phyloP scores from a whole-genome alignment of 2,888 invertebrate genomes.

The Ormyrus rosae region DNA sequence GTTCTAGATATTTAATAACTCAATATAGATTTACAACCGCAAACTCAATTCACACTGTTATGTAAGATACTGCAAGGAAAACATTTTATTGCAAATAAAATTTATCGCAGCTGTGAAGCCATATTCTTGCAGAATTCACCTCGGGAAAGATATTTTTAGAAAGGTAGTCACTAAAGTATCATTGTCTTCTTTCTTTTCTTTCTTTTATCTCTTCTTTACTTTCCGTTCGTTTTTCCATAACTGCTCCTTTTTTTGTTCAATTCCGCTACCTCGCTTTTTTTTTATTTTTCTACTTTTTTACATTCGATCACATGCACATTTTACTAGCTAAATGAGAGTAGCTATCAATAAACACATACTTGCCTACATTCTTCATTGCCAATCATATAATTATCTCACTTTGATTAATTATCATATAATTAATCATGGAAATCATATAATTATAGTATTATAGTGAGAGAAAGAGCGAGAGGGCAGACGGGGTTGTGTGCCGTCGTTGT shows the following conservation, averaged over 20 bases:
- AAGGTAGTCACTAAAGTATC: slow-evolving; percentile 18
- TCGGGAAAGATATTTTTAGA: slow-evolving; percentile 40
- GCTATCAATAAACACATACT: no score
- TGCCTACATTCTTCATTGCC: no score
- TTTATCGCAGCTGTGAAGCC: slow-evolving; percentile 39
- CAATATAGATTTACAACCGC: neutral
- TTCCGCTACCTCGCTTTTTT: neutral
- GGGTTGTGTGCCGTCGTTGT: neutral
- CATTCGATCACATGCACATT: no score
- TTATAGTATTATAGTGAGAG: no score
- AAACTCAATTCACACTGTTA: neutral
- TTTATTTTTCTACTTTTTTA: neutral
- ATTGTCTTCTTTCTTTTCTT: neutral
- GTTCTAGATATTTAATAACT: slow-evolving; percentile 4
- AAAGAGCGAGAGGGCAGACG: neutral
- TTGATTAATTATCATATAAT: no score
- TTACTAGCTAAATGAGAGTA: no score
- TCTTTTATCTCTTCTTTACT: neutral
- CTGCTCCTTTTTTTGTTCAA: neutral
- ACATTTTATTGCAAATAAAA: slow-evolving; percentile 45
- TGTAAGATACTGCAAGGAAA: slow-evolving; percentile 1
- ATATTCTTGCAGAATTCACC: slow-evolving; percentile 15
- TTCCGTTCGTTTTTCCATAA: neutral
- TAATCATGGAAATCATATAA: no score
- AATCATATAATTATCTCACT: no score